phyloP scores from a whole-genome alignment of 2,797 vertebrate genomes.

The Gambelia wislizenii region DNA sequence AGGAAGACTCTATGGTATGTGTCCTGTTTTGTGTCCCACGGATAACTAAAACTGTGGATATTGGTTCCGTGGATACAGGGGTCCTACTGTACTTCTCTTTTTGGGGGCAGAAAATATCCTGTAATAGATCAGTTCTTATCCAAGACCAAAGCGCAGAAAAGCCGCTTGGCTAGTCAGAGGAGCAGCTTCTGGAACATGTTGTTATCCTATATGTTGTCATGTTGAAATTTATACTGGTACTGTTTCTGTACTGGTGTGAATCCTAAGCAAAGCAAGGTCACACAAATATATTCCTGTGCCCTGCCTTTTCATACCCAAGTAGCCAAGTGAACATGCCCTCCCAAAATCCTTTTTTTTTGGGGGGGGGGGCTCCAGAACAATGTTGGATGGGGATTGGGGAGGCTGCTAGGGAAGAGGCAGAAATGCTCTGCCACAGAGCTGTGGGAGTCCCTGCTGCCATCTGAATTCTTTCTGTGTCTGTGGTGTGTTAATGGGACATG shows the following conservation, averaged over 20 bases:
- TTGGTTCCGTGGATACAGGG: too few relatives aligned
- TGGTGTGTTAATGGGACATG: background rate
- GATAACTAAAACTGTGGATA: too few relatives aligned
- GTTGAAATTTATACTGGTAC: background rate
- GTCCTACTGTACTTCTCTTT: background rate
- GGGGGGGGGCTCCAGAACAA: too few relatives aligned
- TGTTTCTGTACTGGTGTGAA: background rate
- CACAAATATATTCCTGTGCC: background rate
- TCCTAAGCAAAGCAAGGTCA: background rate
- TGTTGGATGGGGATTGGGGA: background rate
- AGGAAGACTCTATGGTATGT: too few relatives aligned
- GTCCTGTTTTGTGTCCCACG: too few relatives aligned
- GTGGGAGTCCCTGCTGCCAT: background rate
- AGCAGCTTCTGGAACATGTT: background rate
- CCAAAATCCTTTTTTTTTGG: background rate
- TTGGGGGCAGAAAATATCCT: too few relatives aligned
- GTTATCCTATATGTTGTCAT: background rate
- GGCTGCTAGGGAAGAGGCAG: background rate
- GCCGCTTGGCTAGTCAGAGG: background rate
- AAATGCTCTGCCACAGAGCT: background rate
- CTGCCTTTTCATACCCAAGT: background rate
- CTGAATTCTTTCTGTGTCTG: background rate
- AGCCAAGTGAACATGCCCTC: background rate
- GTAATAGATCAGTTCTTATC: background rate
- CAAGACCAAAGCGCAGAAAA: background rate